Conservation (phyloP, 2,888 invertebrate species). For the Drosophila setosimentum region DNA sequence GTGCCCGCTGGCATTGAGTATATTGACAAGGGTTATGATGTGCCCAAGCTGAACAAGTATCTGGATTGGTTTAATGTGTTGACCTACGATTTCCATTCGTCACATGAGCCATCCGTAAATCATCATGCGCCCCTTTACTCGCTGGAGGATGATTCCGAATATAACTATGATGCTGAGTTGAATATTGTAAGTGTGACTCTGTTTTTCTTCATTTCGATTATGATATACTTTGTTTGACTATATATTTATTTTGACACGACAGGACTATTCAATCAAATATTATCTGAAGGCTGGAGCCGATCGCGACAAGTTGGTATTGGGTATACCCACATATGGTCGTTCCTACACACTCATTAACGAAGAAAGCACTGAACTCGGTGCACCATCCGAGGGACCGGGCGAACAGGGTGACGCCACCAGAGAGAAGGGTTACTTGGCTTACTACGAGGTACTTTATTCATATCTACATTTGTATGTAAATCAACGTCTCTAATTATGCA, state of each 20-base stretch:
- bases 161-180: conserved; percentile 94
- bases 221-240: too few relatives aligned
- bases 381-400: conserved; percentile 96
- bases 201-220: not conserved
- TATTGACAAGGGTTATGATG: conserved; percentile 96
- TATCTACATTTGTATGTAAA: accelerated
- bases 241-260: not conserved
- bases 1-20: conserved; percentile 97
- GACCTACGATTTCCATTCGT: conserved; percentile 96
- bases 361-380: conserved; percentile 93
- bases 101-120: conserved; percentile 95
- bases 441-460: conserved; percentile 90
- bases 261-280: conserved; percentile 95
- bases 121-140: conserved; percentile 95
- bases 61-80: conserved; percentile 96
- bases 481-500: not conserved
- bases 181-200: conserved; percentile 91
- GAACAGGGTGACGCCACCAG: conserved; percentile 95
- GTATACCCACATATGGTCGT: conserved; percentile 95
- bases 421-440: conserved; percentile 96
- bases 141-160: conserved; percentile 91
- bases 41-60: conserved; percentile 94
- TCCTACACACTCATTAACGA: conserved; percentile 95
- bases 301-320: conserved; percentile 92
- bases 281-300: conserved; percentile 93